A percentile compares a stretch with the other conserved stretches of the same genome.
phyloP scores from a whole-genome alignment of 2,797 vertebrate genomes.

The Rhynchonycteris naso region DNA sequence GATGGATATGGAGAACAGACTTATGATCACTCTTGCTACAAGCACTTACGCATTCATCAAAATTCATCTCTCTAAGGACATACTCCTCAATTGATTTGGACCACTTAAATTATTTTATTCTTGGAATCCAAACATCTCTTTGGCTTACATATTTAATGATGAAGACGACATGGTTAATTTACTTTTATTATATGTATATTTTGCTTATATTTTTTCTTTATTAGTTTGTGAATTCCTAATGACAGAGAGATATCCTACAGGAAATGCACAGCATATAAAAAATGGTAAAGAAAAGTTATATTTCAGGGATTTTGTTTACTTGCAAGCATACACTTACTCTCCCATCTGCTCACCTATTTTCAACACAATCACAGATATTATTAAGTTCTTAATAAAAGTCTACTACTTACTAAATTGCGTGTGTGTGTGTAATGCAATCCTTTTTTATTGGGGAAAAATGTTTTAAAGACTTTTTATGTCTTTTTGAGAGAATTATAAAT shows the following conservation, averaged over 20 bases:
- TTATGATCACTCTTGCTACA: too few relatives aligned
- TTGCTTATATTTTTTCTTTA: not conserved
- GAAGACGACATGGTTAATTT: not conserved
- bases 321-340: not conserved
- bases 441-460: not conserved
- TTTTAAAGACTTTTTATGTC: not conserved
- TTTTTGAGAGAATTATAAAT: not conserved
- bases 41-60: not conserved
- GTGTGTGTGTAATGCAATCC: not conserved
- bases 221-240: not conserved
- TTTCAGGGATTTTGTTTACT: not conserved
- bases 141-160: not conserved
- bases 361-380: not conserved
- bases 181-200: not conserved
- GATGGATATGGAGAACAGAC: not conserved
- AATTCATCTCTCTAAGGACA: not conserved
- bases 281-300: not conserved
- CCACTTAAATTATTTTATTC: not conserved
- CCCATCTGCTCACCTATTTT: not conserved
- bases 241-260: not conserved
- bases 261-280: not conserved
- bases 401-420: not conserved
- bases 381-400: not conserved
- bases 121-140: not conserved
- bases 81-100: not conserved